These are phyloP conservation scores for Naja naja DNA, from an alignment of 2,113 vertebrate genomes.

Conservation along the genomic window DNA sequence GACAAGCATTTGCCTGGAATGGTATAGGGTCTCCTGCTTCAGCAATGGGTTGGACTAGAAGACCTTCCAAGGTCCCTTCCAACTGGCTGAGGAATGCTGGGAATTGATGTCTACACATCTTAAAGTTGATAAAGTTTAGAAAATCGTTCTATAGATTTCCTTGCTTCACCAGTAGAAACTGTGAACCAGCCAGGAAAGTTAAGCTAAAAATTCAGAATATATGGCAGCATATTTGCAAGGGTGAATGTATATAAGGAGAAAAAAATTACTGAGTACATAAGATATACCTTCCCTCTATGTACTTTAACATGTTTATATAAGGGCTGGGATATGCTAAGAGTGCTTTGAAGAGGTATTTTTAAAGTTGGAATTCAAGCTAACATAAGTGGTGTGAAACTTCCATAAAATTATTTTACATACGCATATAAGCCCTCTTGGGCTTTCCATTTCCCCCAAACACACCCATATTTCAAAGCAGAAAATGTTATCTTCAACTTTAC, in stretches of 20 bases:
- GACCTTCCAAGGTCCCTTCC: not conserved
- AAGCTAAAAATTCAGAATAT: not conserved
- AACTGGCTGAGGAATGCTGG: not conserved
- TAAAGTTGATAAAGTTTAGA: not conserved
- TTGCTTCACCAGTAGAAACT: not conserved
- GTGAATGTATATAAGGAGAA: too few species aligned
- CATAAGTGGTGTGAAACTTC: not conserved
- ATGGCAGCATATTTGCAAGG: too few species aligned
- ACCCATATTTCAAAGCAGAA: not conserved
- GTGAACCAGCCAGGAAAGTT: not conserved
- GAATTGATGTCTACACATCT: not conserved
- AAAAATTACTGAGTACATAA: not conserved
- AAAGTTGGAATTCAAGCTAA: not conserved
- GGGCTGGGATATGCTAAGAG: not conserved
- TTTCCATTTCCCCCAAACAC: not conserved
- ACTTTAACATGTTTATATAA: conserved; percentile 4
- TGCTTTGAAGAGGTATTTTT: conserved; percentile 8
- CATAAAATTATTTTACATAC: not conserved
- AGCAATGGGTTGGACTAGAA: not conserved
- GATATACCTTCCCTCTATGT: not conserved
- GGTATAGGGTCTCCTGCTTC: not conserved
- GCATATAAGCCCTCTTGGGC: not conserved
- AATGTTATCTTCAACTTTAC: not conserved
- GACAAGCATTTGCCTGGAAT: not conserved
- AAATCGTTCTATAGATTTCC: not conserved